phyloP scores from a whole-genome alignment of 2,113 vertebrate genomes.

The Labeo rohita region DNA sequence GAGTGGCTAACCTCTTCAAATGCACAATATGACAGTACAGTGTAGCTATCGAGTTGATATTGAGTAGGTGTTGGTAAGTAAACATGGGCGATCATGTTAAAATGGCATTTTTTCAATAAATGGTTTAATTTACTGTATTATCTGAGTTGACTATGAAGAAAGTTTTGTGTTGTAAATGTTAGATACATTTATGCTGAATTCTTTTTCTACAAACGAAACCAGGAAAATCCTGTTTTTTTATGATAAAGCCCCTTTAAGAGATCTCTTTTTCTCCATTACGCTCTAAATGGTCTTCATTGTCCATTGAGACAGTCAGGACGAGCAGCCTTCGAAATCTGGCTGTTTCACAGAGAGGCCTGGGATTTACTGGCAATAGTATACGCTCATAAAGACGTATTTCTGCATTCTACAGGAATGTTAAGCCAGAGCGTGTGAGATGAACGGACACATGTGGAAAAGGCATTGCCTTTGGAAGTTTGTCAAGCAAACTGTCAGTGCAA shows the following conservation, averaged over 20 bases:
- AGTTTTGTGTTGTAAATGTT: not conserved
- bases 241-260: not conserved
- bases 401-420: constrained; percentile 34
- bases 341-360: not conserved
- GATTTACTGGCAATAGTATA: constrained; percentile 37
- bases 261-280: constrained; percentile 6
- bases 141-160: not conserved
- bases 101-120: no score
- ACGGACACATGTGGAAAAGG: constrained; percentile 45
- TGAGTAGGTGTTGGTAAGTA: not conserved
- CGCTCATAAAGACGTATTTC: constrained; percentile 39
- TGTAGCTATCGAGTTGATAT: not conserved
- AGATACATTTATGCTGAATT: not conserved
- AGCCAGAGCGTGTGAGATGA: constrained; percentile 24
- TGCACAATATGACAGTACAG: not conserved
- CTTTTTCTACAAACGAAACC: not conserved
- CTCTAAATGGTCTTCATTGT: constrained; percentile 40
- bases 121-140: no score
- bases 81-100: not conserved
- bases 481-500: constrained; percentile 28
- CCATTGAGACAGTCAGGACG: not conserved
- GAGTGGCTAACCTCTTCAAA: not conserved
- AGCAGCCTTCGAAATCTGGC: not conserved
- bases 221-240: not conserved
- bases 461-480: constrained; percentile 41